Evolutionary conservation across 1,140 invertebrate genomes (phyloP), one percentile per base, ranked within the genome.

Genomic region (Nasonia giraulti): DNA sequence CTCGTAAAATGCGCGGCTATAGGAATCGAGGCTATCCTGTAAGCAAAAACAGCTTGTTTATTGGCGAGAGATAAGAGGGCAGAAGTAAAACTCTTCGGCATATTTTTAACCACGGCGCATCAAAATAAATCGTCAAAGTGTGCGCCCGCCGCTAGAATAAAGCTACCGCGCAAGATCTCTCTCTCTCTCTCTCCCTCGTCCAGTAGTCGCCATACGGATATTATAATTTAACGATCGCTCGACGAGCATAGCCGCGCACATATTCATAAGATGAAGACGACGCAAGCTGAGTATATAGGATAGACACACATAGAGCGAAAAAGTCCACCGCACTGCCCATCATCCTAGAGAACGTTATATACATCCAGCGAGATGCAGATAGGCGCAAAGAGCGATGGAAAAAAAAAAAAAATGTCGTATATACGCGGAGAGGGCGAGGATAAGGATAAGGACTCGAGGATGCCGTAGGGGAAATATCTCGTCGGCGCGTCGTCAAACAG

Each of bases 401-500:
- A 7, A 11, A n/a, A 14, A 14, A 20, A 62, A 62, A 77, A 47
- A 77, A 47, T 0, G 27, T 27, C 27, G 27, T 1, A 27, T 33
- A 37, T 62, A 62, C 55, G 50, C 31, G 31, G 23, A 31, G 14
- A 78, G 31, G 31, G 50, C 50, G 76, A 62, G 76, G 66, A 73
- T 81, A 81, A 73, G 68, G 23, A 73, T 75, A 82, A 82, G 71
- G 31, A 62, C 1, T 27, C 8, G 55, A 23, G 55, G 47, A 44
- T 44, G 40, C 33, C 8, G 7, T 8, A 44, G 27, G 31, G 12
- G 31, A 62, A 27, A 66, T 73, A 50, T 47, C 20, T 68, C 55
- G n/a, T 76, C 80, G 88, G 89, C 81, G n/a, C 79, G 80, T 55
- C 47, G 89, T 90, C 89, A 91, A 92, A 92, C 91, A 88, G 88